Base-by-base conservation (phyloP, 1,140 invertebrate genomes). In the Drosophila oshimai region DNA sequence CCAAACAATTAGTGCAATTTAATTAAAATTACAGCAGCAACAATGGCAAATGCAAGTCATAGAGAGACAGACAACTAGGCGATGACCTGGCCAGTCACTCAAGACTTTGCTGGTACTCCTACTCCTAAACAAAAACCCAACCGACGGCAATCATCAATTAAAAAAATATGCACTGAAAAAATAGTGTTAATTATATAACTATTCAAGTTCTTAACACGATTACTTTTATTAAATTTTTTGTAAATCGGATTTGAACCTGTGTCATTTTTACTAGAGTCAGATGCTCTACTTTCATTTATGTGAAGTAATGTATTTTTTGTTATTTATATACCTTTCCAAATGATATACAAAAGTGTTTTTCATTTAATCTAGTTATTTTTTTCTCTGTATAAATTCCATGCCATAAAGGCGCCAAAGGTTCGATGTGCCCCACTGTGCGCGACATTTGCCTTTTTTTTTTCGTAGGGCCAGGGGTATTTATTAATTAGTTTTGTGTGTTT, bases 1-100 rank as follows among this genome's bases (percentile, higher is more conserved):
- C 57, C 67, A 74, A 86, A 76, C 76, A 86, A 86, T 86, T 86
- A 86, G 80, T 81, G 81, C 80, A 84, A 84, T 84, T 87, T 84
- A 84, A 84, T 84, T 84, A 84, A 81, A 83, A 70, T 58, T 84
- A 83, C 69, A 67, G 46, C 22, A 57, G 45, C 55, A 60, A 55
- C 69, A 61, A 61, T 33, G 41, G 49, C 29, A 64, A 71, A 33
- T 84, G 79, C 79, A 84, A 84, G 80, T 86, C 80, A 84, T 53
- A 74, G 17, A 42, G 18, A 2, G 17, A 28, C 6, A 28, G 51
- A 31, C 39, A 26, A 51, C 65, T 69, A 53, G 49, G 47, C 65
- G 51, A 74, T 73, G 80, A 84, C 80, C 80, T 86, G 80, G 50
- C 79, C 83, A 70, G 79, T 79, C 79, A 71, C 72, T 83, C 80